Evolutionary conservation across 2,888 invertebrate species (phyloP).

Genomic region (Idaea straminata): DNA sequence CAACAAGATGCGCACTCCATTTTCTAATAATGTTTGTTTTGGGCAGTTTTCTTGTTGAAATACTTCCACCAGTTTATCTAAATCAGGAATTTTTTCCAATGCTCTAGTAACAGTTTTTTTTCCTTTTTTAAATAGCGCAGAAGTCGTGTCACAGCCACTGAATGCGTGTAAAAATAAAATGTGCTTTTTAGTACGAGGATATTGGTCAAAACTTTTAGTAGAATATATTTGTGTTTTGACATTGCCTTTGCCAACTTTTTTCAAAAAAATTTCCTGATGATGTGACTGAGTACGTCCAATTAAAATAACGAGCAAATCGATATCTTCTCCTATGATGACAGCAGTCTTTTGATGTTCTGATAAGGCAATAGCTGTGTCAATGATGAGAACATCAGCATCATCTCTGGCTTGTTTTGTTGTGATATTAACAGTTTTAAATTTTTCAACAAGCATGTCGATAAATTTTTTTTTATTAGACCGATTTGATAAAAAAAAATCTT

Average conservation of each 20-base stretch:
- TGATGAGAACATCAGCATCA: constrained; percentile 50
- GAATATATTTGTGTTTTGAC: too few species aligned
- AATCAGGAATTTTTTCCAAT: too few species aligned
- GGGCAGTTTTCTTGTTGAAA: too few species aligned
- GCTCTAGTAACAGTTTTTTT: too few species aligned
- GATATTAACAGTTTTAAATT: constrained; percentile 45
- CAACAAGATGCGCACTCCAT: too few species aligned
- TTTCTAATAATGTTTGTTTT: too few species aligned
- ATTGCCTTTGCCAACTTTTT: constrained; percentile 49
- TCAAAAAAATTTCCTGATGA: constrained; percentile 39
- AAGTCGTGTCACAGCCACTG: too few species aligned
- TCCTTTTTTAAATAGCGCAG: too few species aligned
- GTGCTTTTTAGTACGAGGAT: too few species aligned
- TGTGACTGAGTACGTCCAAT: constrained; percentile 41
- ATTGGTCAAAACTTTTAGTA: too few species aligned
- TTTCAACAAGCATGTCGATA: constrained; percentile 42
- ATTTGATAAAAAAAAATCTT: constrained; percentile 16
- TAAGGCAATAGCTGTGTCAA: constrained; percentile 43
- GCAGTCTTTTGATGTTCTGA: constrained; percentile 33
- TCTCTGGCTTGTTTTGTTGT: constrained; percentile 45
- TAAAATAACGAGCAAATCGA: constrained; percentile 48
- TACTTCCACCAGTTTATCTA: too few species aligned
- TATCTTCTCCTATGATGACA: constrained; percentile 47
- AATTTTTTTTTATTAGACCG: constrained; percentile 30
- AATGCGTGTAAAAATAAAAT: too few species aligned